These are phyloP conservation scores for Bombus superbus DNA, from an alignment of 1,140 invertebrate species.

Conservation along the genomic window DNA sequence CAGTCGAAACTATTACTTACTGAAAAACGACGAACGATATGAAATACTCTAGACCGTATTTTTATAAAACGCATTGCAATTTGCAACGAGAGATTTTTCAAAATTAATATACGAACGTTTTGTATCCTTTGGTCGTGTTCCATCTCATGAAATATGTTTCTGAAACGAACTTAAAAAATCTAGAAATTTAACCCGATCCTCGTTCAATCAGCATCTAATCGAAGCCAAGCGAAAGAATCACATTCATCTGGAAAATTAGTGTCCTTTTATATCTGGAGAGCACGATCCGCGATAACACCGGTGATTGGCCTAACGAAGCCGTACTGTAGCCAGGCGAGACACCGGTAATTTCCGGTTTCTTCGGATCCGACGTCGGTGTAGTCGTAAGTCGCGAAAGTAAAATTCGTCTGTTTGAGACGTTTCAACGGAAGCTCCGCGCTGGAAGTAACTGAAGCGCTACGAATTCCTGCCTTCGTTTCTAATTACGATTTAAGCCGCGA, in stretches of 20 bases:
- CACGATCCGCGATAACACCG: background rate
- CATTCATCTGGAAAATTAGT: background rate
- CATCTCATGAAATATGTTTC: too few species aligned
- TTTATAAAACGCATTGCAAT: too few species aligned
- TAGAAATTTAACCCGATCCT: background rate
- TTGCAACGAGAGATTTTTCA: too few species aligned
- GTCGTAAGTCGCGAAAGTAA: background rate
- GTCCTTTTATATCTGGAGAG: background rate
- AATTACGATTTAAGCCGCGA: conserved; percentile 41
- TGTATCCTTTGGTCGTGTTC: too few species aligned
- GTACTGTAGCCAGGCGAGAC: background rate
- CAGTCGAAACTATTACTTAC: too few species aligned
- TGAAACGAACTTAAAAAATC: too few species aligned
- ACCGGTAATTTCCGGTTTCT: conserved; percentile 20
- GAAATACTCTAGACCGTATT: too few species aligned
- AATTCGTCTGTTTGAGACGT: background rate
- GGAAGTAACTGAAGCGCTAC: conserved; percentile 2
- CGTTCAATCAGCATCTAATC: background rate
- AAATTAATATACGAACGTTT: too few species aligned
- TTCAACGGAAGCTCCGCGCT: background rate
- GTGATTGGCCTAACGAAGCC: conserved; percentile 23
- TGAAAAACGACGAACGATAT: too few species aligned
- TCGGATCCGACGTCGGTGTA: background rate
- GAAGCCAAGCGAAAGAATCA: too few species aligned
- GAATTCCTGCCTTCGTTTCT: conserved; percentile 33